phyloP scores from a whole-genome alignment of 2,113 vertebrate species.

The Otolemur garnettii region DNA sequence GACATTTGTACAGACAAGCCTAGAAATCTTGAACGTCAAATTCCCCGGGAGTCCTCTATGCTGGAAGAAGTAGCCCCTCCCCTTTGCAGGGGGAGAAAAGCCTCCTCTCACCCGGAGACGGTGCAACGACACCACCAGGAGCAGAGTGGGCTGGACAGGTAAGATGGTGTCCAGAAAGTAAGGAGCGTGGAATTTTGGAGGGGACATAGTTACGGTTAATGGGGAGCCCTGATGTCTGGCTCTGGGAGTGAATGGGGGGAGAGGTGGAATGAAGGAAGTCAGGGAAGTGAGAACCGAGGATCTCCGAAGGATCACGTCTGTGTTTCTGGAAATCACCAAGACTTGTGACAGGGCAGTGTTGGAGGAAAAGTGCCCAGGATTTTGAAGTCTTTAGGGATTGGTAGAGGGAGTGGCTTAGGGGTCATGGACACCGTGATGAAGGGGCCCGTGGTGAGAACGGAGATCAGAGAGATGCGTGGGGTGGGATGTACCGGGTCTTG shows the following conservation, averaged over 20 bases:
- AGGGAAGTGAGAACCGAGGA: background rate
- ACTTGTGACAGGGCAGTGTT: background rate
- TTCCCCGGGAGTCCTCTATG: background rate
- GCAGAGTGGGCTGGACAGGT: background rate
- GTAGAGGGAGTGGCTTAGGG: background rate
- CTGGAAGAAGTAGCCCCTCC: background rate
- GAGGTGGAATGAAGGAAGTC: background rate
- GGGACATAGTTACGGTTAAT: too few relatives aligned
- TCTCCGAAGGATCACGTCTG: background rate
- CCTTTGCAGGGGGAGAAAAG: background rate
- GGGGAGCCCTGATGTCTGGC: background rate
- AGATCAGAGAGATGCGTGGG: too few relatives aligned
- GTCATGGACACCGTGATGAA: background rate
- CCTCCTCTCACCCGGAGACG: background rate
- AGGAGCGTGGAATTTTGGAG: background rate
- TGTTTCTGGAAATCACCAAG: background rate
- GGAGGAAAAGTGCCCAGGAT: background rate
- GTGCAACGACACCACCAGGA: fast-evolving
- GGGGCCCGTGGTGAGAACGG: too few relatives aligned
- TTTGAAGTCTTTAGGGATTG: background rate
- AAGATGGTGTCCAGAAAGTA: background rate
- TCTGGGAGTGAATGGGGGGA: background rate
- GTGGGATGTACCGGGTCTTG: too few relatives aligned
- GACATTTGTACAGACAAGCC: background rate
- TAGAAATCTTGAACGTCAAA: background rate